Base-by-base conservation (phyloP, 2,888 invertebrate genomes). In the Microdon myrmicae region DNA sequence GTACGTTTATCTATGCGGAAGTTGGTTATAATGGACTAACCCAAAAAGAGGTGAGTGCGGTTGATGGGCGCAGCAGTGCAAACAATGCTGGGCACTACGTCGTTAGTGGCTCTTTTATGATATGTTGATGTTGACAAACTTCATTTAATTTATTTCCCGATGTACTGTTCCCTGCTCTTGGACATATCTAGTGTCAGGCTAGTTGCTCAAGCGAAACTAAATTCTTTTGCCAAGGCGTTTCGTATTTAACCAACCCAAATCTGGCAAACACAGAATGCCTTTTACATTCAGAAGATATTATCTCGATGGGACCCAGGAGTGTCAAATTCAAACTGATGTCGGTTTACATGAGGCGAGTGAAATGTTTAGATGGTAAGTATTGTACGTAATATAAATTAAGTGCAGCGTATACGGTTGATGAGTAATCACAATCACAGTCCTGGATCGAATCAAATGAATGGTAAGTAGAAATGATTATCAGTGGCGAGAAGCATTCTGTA, bases 231-330 rank as follows among this genome's bases (percentile, higher is more conserved):
- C 84, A 89, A 60, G 90, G 89, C 3, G 90, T 87, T 72, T 88
- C 88, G 31, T 72, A 73, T 67, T 73, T 71, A 41, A 71, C 75
- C 47, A 67, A 56, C 70, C 75, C 73, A 51, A 51, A 69, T 60
- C 49, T 73, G 13, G 69, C 69, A 25, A 71, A 41, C n/a, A 75
- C 77, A 28, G 70, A 81, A 58, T 92, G 92, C 71, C 83, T 87
- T 64, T 81, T 94, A 34, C 92, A 92, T 79, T 89, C 90, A 56
- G 92, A 92, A 78, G 92, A 93, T 75, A 87, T 89, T 43, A 85
- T 89, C 69, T 86, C 90, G n/a, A 84, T 88, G 35, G 91, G 92
- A 49, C 90, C 90, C 1, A 87, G 87, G 79, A 82, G 88, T 37
- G 77, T 92, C 54, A 78, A 84, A 19, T 75, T 83, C 23, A 81